Percentiles rank a stretch among this genome's conserved stretches.
These are phyloP conservation scores for Hydrotaea diabolus DNA, from an alignment of 2,888 invertebrate genomes.

Conservation along the genomic window DNA sequence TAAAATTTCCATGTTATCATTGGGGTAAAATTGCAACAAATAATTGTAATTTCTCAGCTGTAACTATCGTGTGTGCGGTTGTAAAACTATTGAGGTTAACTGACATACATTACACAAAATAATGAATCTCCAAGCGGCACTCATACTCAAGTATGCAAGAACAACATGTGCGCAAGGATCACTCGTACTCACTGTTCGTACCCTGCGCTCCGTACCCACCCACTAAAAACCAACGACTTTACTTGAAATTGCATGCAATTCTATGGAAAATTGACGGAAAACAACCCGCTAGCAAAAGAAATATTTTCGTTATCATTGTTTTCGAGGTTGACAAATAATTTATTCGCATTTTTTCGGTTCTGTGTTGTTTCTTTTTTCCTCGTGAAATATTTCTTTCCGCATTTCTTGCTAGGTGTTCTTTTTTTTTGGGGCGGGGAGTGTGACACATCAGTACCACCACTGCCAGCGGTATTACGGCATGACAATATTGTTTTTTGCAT, in stretches of 20 bases:
- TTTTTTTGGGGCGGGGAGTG: too few relatives aligned
- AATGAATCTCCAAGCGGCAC: not conserved
- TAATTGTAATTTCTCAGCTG: too few relatives aligned
- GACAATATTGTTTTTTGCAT: not conserved
- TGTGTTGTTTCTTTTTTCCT: not conserved
- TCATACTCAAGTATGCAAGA: too few relatives aligned
- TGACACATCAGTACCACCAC: too few relatives aligned
- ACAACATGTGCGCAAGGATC: too few relatives aligned
- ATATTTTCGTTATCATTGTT: conserved; percentile 24
- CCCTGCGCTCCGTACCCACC: too few relatives aligned
- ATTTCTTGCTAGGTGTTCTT: too few relatives aligned
- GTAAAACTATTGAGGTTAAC: not conserved
- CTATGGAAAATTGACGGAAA: not conserved
- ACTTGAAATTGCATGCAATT: not conserved
- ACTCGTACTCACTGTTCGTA: too few relatives aligned
- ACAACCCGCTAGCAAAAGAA: not conserved
- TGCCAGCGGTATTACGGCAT: too few relatives aligned
- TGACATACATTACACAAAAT: conserved; percentile 6
- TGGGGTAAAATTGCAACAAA: too few relatives aligned
- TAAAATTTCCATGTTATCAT: too few relatives aligned
- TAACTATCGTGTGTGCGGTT: not conserved
- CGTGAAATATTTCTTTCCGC: too few relatives aligned
- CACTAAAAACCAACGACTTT: not conserved
- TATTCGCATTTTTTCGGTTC: not conserved
- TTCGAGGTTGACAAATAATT: conserved; percentile 26